Conservation (phyloP, 2,888 invertebrate genomes). For the Heliconius ismenius region DNA sequence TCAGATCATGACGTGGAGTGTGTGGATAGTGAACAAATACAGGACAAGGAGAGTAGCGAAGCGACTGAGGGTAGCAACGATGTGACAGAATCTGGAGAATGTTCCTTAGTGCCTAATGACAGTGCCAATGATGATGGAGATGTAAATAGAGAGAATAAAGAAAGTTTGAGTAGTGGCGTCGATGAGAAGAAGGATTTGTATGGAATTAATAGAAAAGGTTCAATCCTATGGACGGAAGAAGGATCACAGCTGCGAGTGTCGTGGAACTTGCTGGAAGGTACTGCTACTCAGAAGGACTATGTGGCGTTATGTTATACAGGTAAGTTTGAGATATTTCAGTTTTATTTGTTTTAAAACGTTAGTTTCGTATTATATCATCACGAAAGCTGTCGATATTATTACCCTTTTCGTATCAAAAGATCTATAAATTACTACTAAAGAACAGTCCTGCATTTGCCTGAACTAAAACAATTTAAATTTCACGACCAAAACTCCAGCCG, state of each 20-base stretch:
- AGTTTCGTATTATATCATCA: too few species aligned
- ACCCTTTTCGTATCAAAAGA: too few species aligned
- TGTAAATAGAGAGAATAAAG: conserved; percentile 50
- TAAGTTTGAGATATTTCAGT: conserved; percentile 54
- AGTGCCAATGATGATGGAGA: conserved; percentile 64
- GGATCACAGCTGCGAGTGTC: conserved; percentile 66
- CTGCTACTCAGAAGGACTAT: conserved; percentile 70
- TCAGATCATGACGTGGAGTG: conserved; percentile 68
- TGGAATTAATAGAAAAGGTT: conserved; percentile 39
- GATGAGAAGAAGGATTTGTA: conserved; percentile 42
- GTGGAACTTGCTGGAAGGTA: conserved; percentile 76
- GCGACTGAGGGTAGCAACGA: conserved; percentile 38
- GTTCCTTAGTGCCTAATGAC: conserved; percentile 43
- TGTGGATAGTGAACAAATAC: conserved; percentile 54
- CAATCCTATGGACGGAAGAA: conserved; percentile 65
- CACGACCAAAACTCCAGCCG: not conserved
- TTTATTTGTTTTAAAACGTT: not conserved
- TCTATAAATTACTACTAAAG: not conserved
- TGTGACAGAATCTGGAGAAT: conserved; percentile 37
- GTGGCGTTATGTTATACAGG: conserved; percentile 81
- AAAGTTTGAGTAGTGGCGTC: conserved; percentile 49
- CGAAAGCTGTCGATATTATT: too few species aligned
- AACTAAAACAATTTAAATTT: conserved; percentile 8
- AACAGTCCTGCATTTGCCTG: not conserved
- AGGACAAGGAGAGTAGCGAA: conserved; percentile 48